Evolutionary conservation across 2,888 invertebrate genomes (phyloP), one percentile per base, ranked within the genome.

Genomic region (Clistopyga incitator): DNA sequence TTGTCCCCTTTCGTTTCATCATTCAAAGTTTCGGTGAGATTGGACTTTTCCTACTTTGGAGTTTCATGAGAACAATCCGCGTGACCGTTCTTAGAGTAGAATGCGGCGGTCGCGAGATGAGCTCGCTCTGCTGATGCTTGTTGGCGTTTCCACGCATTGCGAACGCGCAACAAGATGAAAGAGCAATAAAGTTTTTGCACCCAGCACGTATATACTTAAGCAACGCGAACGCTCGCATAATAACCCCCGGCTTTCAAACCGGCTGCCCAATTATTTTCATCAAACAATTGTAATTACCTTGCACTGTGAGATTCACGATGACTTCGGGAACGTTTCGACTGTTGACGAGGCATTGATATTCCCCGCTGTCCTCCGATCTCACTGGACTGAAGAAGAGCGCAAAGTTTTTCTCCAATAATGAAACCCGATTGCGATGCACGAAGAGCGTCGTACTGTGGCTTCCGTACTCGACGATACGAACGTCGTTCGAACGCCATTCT

Each of bases 341-440:
- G 93, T 96, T 96, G 88, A 96, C 95, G 87, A 96, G 94, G 89
- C 96, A 96, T 88, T 95, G 94, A 91, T 96, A 96, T 89, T 95
- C 95, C 56, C 95, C 95, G 86, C 95, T 95, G 92, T 96, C 96
- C 81, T 94, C 93, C 59, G 95, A 95, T 85, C 94, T 91, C 10
- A 95, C 95, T 67, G 96, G 96, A 88, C 94, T 94, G 90, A 96
- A 95, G 86, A 94, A 94, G 85, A 96, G 93, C 29, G 95, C 95
- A 90, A 95, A 96, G 88, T 95, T 95, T 88, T 95, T 95, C 87
- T 95, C 93, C 81, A 95, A 93, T 79, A 96, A 94, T 84, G 95
- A 94, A 86, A 96, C 94, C 90, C 95, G 93, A 88, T 94, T 93
- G 67, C 93, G 94, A 89, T 94, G 94, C 86, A 94, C 93, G 92